These are phyloP conservation scores for Nudaria mundana DNA, from an alignment of 2,888 invertebrate species.

Conservation along the genomic window DNA sequence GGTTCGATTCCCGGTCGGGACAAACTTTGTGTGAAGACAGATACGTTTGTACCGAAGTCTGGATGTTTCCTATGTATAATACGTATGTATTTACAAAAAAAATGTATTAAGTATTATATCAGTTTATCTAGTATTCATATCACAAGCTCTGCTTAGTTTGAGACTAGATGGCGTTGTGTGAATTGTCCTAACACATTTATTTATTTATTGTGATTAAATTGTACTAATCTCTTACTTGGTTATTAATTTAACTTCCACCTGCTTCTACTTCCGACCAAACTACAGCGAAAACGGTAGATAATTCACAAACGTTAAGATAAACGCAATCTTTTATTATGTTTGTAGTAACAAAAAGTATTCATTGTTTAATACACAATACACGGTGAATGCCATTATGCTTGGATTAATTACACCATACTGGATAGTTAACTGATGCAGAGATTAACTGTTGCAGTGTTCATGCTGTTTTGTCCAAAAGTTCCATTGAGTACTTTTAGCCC, in stretches of 20 bases:
- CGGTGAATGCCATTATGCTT: constrained; percentile 29
- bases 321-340: constrained; percentile 13
- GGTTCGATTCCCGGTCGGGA: too few species aligned
- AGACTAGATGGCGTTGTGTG: too few species aligned
- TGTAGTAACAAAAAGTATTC: constrained; percentile 26
- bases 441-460: constrained; percentile 16
- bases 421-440: constrained; percentile 29
- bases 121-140: too few species aligned
- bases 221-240: too few species aligned
- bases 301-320: constrained; percentile 29
- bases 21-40: too few species aligned
- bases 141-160: too few species aligned
- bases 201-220: neutral
- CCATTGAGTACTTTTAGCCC: too few species aligned
- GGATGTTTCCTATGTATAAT: too few species aligned
- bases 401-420: constrained; percentile 24
- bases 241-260: neutral
- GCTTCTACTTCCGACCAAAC: neutral
- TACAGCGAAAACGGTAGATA: constrained; percentile 23
- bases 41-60: too few species aligned
- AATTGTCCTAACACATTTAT: too few species aligned
- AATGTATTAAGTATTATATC: too few species aligned
- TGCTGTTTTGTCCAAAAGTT: neutral
- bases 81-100: too few species aligned
- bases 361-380: constrained; percentile 34